Conservation (phyloP, 2,797 vertebrate species). For the Kryptolebias ocellatus region DNA sequence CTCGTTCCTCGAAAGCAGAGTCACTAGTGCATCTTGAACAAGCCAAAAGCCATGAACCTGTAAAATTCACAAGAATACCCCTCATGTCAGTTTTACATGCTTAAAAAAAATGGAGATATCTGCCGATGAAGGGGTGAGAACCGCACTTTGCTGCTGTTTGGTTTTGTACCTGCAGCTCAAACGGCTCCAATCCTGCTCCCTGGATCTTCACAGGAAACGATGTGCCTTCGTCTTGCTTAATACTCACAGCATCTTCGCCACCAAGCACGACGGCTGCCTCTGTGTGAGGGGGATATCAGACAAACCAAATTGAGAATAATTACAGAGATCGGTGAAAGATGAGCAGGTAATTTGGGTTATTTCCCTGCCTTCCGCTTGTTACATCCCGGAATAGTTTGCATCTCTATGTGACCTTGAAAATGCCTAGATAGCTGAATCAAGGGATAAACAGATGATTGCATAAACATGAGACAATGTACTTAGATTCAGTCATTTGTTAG, state of each 20-base stretch:
- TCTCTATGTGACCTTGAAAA: slow-evolving; percentile 4
- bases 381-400: slow-evolving; percentile 6
- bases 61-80: slow-evolving; percentile 10
- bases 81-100: neutral
- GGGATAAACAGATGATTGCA: slow-evolving; percentile 1
- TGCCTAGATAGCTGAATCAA: neutral
- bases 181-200: slow-evolving; percentile 82
- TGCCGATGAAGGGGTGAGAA: no score
- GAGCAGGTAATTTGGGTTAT: neutral
- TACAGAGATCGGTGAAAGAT: slow-evolving; percentile 5
- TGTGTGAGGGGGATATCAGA: slow-evolving; percentile 43
- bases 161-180: slow-evolving; percentile 83
- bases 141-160: neutral
- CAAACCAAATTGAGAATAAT: slow-evolving; percentile 22
- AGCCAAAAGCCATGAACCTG: slow-evolving; percentile 83
- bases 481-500: slow-evolving; percentile 1
- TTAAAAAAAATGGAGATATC: neutral
- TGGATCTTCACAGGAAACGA: slow-evolving; percentile 84
- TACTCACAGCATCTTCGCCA: slow-evolving; percentile 41
- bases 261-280: slow-evolving; percentile 40
- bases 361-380: slow-evolving; percentile 6
- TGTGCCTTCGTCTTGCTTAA: slow-evolving; percentile 66
- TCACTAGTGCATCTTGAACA: slow-evolving; percentile 81
- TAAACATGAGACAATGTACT: neutral
- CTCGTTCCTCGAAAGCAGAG: slow-evolving; percentile 75